Evolutionary conservation across 2,888 invertebrate species (phyloP), one percentile per base, ranked within the genome.

Genomic region (Sarcophaga subvicina): DNA sequence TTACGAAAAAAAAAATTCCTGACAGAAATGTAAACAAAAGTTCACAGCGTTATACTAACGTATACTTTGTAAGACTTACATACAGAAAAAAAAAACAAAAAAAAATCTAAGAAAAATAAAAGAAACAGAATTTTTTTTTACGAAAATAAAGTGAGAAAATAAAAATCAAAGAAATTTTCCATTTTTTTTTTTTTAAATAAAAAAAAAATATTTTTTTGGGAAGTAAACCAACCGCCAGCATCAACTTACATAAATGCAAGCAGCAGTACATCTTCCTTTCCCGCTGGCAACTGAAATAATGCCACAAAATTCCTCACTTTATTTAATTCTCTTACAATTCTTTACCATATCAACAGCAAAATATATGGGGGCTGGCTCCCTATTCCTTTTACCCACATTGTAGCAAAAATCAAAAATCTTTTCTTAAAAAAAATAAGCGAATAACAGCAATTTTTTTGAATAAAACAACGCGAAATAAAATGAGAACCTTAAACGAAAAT

Each of bases 241-340:
- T 4, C 49, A 80, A 62, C 54, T 20, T 59, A 37, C 37, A 10
- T 2, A 37, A 37, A 10, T 8, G 37, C 37, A 25, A 64, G 25
- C 20, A 77, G 45, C 77, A 83, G 27, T 22, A 81, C 37, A 49
- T 27, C 20, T 70, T 6, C 17, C 17, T 54, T 54, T 54, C 54
- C 17, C 54, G 4, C 12, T 54, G 45, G 37, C 14, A 54, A 54
- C 54, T 12, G 59, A 66, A 77, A 72, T 47, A 8, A 77, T 63
- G 76, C 76, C 82, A 76, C 47, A 60, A 37, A 83, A 77, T 27
- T 67, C 66, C 66, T 22, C 71, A 71, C 64, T 82, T 77, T 22
- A 71, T 47, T 82, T n/a, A 64, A 27, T 25, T 20, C 25, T 54
- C 49, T 14, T n/a, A 70, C 25, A 14, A 45, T 69, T 70, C 12